Conservation (phyloP, 2,888 invertebrate species). For the Tipula unca region DNA sequence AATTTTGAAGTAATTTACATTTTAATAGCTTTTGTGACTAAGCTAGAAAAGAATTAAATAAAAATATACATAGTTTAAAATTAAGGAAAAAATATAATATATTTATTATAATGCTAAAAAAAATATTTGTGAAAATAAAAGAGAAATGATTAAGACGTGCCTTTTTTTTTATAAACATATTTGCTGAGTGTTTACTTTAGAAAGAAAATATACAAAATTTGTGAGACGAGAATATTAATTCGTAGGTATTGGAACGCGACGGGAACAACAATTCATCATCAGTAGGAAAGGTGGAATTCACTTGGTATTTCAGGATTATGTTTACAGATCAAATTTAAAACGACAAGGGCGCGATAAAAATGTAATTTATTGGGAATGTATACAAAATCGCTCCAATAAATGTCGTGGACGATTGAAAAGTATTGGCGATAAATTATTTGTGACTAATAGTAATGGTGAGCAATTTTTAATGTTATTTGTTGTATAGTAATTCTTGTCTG, state of each 20-base stretch:
- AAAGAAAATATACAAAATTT: neutral
- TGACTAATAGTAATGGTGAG: constrained; percentile 36
- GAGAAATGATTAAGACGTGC: neutral
- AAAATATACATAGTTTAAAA: neutral
- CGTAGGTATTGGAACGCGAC: neutral
- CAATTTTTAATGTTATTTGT: neutral
- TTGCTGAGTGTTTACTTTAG: neutral
- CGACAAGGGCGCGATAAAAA: constrained; percentile 36
- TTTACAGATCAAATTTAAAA: constrained; percentile 41
- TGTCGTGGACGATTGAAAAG: constrained; percentile 41
- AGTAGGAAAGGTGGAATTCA: constrained; percentile 41
- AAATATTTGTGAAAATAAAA: neutral
- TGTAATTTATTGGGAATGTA: constrained; percentile 42
- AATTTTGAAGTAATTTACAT: neutral
- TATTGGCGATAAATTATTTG: constrained; percentile 38
- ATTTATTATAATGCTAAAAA: neutral
- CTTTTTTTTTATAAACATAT: neutral
- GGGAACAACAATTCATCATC: constrained; percentile 36
- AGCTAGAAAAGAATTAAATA: neutral
- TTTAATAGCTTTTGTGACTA: neutral
- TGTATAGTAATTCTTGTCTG: neutral
- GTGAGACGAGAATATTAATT: constrained; percentile 9
- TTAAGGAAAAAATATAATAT: neutral
- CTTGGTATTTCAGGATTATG: constrained; percentile 38
- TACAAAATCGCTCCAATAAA: constrained; percentile 40